Evolutionary conservation across 2,888 invertebrate genomes (phyloP).

Genomic region (Gari tellinella): DNA sequence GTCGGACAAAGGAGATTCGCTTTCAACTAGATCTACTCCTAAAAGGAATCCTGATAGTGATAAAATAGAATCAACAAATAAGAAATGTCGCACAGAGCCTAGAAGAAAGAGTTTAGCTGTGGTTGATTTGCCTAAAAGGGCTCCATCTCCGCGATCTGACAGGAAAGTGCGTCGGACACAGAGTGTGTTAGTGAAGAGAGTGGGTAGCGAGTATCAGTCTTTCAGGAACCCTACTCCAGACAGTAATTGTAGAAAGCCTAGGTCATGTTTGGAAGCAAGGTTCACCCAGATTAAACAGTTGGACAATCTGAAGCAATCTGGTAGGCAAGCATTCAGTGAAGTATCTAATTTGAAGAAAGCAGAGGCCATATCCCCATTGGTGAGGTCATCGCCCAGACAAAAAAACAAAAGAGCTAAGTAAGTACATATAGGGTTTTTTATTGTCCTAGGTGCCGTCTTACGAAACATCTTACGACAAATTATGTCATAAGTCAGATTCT

Average conservation of each 20-base stretch:
- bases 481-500: no score
- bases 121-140: slow-evolving; percentile 9
- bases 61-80: slow-evolving; percentile 17
- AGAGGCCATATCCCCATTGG: slow-evolving; percentile 1
- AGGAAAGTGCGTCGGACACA: slow-evolving; percentile 47
- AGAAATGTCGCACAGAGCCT: slow-evolving; percentile 66
- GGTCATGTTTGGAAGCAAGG: slow-evolving; percentile 52
- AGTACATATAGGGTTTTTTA: no score
- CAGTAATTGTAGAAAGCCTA: slow-evolving; percentile 44
- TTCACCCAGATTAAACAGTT: slow-evolving; percentile 45
- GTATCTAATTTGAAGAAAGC: slow-evolving; percentile 32
- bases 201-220: slow-evolving; percentile 60
- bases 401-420: no score
- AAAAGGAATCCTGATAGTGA: slow-evolving; percentile 4
- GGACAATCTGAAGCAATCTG: slow-evolving; percentile 23
- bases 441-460: no score
- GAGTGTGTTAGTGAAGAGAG: slow-evolving; percentile 56
- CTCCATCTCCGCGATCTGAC: slow-evolving; percentile 35
- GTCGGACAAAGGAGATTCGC: no score
- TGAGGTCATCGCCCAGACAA: not conserved
- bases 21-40: not conserved
- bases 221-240: slow-evolving; percentile 69
- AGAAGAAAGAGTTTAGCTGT: slow-evolving; percentile 51
- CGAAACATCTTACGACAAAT: no score
- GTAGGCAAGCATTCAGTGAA: slow-evolving; percentile 35